Base-by-base conservation (phyloP, 2,113 vertebrate species). In the Lichenostomus cassidix region DNA sequence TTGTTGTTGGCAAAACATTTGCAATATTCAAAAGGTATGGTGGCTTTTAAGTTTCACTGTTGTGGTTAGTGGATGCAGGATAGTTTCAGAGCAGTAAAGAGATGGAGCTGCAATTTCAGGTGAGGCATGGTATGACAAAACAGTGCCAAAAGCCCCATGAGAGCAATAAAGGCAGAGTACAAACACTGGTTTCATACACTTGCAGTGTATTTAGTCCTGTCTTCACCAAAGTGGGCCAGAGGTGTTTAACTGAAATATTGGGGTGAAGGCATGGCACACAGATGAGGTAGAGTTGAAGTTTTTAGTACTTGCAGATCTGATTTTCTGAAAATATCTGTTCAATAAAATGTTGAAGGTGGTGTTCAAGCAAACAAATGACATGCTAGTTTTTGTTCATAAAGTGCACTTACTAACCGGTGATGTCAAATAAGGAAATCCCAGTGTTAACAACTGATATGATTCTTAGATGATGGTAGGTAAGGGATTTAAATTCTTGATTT, bases 371-470 rank as follows among this genome's bases (percentile, higher is more conserved):
- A 64, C 22, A 83, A 68, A 37, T 8, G 12, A 9, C 7, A 10
- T 60, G 31, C 11, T 23, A 31, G 9, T 12, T 80, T 64, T 83
- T 83, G 24, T 44, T 80, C 11, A 19, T 81, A 77, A 82, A 88
- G 24, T 24, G 24, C 7, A 4, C 44, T 67, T 83, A 9, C 37
- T 75, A 50, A 22, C 1, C 0, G 22, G 5, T 5, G 15, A 27
- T 49, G 24, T 70, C 35, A 60, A 64, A 24, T 63, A 47, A 59
- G 25, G 49, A 71, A 76, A 75, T n/a, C 4, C 5, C 3, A 18
- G 12, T 1, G 0, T 78, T 91, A 56, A 67, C 2, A 17, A 33
- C 12, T 28, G 27, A 12, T 23, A 28, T 0, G 0, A 41, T 91
- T 87, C 44, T 69, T 42, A 31, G 31, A 10, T 46, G 6, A 23